phyloP scores from a whole-genome alignment of 2,888 invertebrate genomes.

The Orthosia gracilis region DNA sequence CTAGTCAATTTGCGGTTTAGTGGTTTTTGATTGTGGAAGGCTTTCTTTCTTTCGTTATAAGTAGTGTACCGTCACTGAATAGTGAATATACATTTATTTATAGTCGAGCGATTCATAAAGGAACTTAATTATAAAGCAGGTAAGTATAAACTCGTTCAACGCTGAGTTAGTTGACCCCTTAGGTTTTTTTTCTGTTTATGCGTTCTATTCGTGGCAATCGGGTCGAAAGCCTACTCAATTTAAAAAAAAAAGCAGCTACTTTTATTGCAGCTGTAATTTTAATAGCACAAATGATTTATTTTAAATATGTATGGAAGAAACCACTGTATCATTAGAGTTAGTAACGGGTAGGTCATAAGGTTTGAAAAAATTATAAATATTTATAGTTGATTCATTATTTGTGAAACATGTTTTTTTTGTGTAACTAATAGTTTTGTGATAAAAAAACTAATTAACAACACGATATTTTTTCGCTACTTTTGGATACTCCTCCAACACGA shows the following conservation, averaged over 20 bases:
- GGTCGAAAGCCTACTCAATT: constrained; percentile 15
- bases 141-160: constrained; percentile 42
- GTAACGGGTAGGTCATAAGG: too few relatives aligned
- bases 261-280: background rate
- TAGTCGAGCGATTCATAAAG: constrained; percentile 4
- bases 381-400: too few relatives aligned
- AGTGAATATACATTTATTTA: background rate
- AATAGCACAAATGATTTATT: background rate
- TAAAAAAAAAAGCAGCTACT: constrained; percentile 10
- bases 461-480: too few relatives aligned
- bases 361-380: too few relatives aligned
- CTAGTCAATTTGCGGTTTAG: constrained; percentile 49
- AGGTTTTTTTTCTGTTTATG: constrained; percentile 22
- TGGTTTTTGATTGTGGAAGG: constrained; percentile 20
- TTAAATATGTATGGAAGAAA: constrained; percentile 4
- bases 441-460: too few relatives aligned
- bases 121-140: constrained; percentile 25
- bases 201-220: constrained; percentile 29
- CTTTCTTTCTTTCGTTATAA: background rate
- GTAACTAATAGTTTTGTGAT: too few relatives aligned
- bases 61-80: background rate
- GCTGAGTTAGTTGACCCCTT: constrained; percentile 47
- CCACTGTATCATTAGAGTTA: constrained; percentile 21
- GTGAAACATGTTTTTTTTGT: too few relatives aligned
- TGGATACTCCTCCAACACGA: too few relatives aligned